Percentiles rank a stretch among this genome's conserved stretches.
Evolutionary conservation across 2,797 vertebrate genomes (phyloP).

Genomic region (Semotilus atromaculatus): DNA sequence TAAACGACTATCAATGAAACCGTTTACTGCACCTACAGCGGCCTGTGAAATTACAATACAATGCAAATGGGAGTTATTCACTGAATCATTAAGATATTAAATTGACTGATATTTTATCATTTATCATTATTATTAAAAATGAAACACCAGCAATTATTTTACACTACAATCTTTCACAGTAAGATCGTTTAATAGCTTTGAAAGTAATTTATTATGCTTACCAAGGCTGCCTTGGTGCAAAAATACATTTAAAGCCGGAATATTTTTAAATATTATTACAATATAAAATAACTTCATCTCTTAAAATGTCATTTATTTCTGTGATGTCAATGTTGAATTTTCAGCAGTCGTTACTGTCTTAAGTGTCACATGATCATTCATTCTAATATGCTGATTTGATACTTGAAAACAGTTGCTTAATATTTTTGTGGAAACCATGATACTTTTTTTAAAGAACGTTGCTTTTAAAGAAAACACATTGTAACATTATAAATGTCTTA

Average conservation of each 20-base stretch:
- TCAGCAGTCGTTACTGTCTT: too few relatives aligned
- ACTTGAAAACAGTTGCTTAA: too few relatives aligned
- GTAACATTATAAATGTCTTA: not conserved
- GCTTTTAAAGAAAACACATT: too few relatives aligned
- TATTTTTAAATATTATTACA: not conserved
- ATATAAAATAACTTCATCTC: not conserved
- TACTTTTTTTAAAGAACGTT: too few relatives aligned
- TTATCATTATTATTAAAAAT: not conserved
- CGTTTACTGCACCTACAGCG: not conserved
- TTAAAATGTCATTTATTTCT: too few relatives aligned
- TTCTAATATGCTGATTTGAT: too few relatives aligned
- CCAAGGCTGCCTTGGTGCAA: not conserved
- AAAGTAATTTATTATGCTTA: not conserved
- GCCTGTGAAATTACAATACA: not conserved
- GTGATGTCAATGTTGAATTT: too few relatives aligned
- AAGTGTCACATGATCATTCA: too few relatives aligned
- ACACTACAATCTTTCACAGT: not conserved
- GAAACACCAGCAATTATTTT: not conserved
- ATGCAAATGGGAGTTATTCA: not conserved
- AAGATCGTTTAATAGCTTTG: not conserved
- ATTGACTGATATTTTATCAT: not conserved
- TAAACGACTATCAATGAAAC: constrained; percentile 4
- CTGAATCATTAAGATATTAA: not conserved
- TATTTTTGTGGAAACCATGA: too few relatives aligned
- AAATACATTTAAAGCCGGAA: not conserved